Evolutionary conservation across 1,140 invertebrate species (phyloP), one percentile per base, ranked within the genome.

Genomic region (Ruditapes philippinarum): DNA sequence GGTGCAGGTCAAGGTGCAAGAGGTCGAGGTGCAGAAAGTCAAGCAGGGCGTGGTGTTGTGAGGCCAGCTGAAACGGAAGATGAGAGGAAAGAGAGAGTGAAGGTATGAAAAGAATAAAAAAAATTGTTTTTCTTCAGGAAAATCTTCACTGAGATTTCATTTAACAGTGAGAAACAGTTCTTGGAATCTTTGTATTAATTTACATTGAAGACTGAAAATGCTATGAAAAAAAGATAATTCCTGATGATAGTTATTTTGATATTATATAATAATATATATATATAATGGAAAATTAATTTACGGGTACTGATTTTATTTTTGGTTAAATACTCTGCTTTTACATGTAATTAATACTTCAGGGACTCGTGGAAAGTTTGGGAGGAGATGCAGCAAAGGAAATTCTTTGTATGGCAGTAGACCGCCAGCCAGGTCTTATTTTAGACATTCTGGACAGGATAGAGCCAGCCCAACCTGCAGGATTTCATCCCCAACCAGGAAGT

Each of bases 381-480:
- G 73, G 38, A n/a, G 28, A 68, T 19, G 17, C 17, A 38, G 40
- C 40, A 22, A 76, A 45, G 38, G 73, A 76, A 25, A 38, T 45
- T n/a, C 73, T 76, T 19, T 76, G 36, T 28, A 17, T 22, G 33
- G 73, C 40, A 28, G 40, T 76, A 40, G 73, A 76, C 33, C 36
- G 42, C 19, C 73, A 76, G 42, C 73, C 73, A 22, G 73, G 73
- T 38, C 25, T 76, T n/a, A 40, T 76, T 19, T 45, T 76, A 2
- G 73, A 76, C 38, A 38, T 76, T n/a, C 3, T 68, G 7, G 65
- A 68, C 28, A 19, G 36, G 42, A 7, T 45, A 19, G 36, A 42
- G 11, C 73, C 51, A 31, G 33, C 33, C 17, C 73, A 33, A 9
- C 12, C 31, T 38, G 28, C 31, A 11, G 73, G 73, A 40, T 76